phyloP scores from a whole-genome alignment of 2,113 vertebrate species.

The Lamprotornis superbus region DNA sequence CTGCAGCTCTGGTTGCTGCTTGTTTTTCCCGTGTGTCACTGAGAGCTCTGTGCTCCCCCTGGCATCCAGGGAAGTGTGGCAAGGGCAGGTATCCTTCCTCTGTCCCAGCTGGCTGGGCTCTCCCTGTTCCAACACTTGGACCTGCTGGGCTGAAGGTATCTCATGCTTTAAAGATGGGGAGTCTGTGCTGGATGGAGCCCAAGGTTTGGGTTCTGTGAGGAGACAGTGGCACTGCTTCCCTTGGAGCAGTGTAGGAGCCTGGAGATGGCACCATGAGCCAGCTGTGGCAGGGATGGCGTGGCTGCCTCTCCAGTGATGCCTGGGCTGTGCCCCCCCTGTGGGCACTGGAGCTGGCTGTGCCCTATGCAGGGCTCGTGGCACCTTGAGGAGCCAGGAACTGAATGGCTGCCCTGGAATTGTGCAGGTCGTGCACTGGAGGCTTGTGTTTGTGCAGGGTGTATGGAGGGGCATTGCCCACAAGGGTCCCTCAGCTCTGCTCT shows the following conservation, averaged over 20 bases:
- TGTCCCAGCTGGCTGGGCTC: neutral
- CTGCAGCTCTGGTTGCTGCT: neutral
- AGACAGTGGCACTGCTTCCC: rapidly evolving
- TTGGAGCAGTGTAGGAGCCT: neutral
- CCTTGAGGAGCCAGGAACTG: neutral
- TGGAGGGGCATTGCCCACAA: rapidly evolving
- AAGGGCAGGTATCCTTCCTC: neutral
- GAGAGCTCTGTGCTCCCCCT: neutral
- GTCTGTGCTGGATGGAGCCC: neutral
- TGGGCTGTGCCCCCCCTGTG: neutral
- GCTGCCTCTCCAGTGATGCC: neutral
- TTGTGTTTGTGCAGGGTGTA: rapidly evolving
- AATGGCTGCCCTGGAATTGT: rapidly evolving
- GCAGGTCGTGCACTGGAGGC: rapidly evolving
- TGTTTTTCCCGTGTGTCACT: neutral
- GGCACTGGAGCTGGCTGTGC: neutral
- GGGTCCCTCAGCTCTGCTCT: neutral
- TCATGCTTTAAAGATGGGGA: neutral
- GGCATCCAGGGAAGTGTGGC: rapidly evolving
- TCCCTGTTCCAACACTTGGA: neutral
- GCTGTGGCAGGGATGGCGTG: rapidly evolving
- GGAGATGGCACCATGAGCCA: rapidly evolving
- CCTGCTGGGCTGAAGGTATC: neutral
- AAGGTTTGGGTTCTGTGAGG: neutral
- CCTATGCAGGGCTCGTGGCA: rapidly evolving